These are phyloP conservation scores for Encarsia formosa DNA, from an alignment of 2,888 invertebrate species.

Conservation along the genomic window DNA sequence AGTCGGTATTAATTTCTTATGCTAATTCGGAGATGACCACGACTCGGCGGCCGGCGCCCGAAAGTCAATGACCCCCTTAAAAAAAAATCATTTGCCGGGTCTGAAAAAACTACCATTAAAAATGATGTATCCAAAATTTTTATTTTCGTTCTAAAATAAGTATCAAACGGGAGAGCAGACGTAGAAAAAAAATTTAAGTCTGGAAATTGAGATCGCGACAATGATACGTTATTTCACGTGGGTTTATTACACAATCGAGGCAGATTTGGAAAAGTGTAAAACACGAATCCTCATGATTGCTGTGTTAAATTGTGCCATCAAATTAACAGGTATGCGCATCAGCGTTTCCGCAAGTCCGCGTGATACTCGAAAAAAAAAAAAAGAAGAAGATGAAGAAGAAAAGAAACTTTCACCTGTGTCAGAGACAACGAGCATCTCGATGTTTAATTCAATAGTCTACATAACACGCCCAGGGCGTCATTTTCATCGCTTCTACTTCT, in stretches of 20 bases:
- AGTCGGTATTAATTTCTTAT: too few relatives aligned
- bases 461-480: conserved; percentile 36
- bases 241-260: background rate
- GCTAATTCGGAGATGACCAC: too few relatives aligned
- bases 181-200: background rate
- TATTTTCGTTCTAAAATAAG: background rate
- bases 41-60: too few relatives aligned
- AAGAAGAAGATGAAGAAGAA: background rate
- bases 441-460: conserved; percentile 47
- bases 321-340: conserved; percentile 14
- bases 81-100: too few relatives aligned
- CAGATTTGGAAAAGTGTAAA: too few relatives aligned
- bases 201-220: background rate
- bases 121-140: too few relatives aligned
- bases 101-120: too few relatives aligned
- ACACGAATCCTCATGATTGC: conserved; percentile 9
- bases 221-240: background rate
- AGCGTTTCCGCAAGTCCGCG: conserved; percentile 25
- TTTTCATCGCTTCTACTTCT: conserved; percentile 29
- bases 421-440: conserved; percentile 34
- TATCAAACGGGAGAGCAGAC: background rate
- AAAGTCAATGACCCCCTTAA: too few relatives aligned
- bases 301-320: conserved; percentile 15
- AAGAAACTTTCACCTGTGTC: conserved; percentile 41
- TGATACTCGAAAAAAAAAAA: background rate